Base-by-base conservation (phyloP, 1,140 invertebrate species). In the Ericerus pela region DNA sequence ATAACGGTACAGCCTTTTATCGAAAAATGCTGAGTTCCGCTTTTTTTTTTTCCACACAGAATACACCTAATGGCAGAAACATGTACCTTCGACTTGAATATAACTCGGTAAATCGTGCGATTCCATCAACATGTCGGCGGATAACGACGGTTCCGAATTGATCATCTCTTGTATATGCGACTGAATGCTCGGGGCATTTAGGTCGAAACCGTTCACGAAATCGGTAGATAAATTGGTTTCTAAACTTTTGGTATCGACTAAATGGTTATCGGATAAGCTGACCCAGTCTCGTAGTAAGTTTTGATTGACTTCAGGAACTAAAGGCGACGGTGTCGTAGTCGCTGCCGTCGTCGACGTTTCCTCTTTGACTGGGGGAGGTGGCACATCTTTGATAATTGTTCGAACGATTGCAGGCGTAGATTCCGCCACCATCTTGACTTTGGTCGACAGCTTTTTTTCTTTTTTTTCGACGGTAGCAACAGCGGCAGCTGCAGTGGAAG, bases 81-180 rank as follows among this genome's bases (percentile, higher is more conserved):
- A n/a, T n/a, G n/a, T n/a, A 47, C 41, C 41, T 47, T 47, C 41
- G 3, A 47, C 41, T 22, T 47, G 41, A 47, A 47, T 47, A 16
- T 47, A 47, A 47, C 26, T 47, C 2, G 41, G 41, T 20, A 47
- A 8, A 24, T 47, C 41, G 20, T 47, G 16, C 2, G 41, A 22
- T 22, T 24, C 41, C 41, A 47, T 47, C 20, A 47, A 24, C 16
- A 47, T 47, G 4, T 47, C 41, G 4, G 41, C 5, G 11, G 41
- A 47, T 24, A 47, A 16, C 3, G 41, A 22, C 20, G 41, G 4
- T 22, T 47, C 41, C 20, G 41, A 47, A 47, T 47, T 47, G 20
- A 47, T 47, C 10, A 47, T 47, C 22, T 47, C 41, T 47, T 47
- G 41, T 24, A 47, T 47, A 24, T 47, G 41, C 22, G 20, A 24